Evolutionary conservation across 2,113 vertebrate genomes (phyloP).

Genomic region (Serilophus lunatus): DNA sequence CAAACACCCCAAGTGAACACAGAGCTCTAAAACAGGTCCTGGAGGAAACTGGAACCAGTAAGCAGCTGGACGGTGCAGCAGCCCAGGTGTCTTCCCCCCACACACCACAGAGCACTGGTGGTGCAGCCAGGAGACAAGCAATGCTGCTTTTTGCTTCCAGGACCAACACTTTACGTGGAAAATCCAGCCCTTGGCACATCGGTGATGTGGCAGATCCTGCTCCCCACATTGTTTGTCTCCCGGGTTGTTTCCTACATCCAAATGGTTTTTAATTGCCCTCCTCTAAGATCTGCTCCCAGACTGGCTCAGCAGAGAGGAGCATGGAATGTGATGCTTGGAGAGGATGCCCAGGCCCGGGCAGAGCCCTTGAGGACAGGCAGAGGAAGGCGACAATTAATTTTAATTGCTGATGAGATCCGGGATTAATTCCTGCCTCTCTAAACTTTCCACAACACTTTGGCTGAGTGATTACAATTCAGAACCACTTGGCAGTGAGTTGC

Average conservation of each 20-base stretch:
- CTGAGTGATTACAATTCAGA: neutral
- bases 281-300: neutral
- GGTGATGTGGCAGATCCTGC: fast-evolving
- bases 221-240: neutral
- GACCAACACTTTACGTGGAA: fast-evolving
- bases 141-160: neutral
- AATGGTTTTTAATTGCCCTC: conserved; percentile 1
- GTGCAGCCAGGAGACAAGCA: neutral
- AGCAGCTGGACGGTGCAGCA: neutral
- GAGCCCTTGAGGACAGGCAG: neutral
- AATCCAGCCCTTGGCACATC: neutral
- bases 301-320: neutral
- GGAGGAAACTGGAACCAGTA: neutral
- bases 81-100: neutral
- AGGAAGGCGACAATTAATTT: conserved; percentile 1
- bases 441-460: neutral
- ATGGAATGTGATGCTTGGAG: neutral
- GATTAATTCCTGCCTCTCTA: conserved; percentile 8
- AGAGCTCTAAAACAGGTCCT: neutral
- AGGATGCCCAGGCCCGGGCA: neutral
- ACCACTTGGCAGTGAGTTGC: neutral
- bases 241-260: neutral
- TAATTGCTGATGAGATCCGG: conserved; percentile 4
- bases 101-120: neutral
- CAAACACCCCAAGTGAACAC: neutral